phyloP scores from a whole-genome alignment of 2,113 vertebrate species.

The Mugil cephalus region DNA sequence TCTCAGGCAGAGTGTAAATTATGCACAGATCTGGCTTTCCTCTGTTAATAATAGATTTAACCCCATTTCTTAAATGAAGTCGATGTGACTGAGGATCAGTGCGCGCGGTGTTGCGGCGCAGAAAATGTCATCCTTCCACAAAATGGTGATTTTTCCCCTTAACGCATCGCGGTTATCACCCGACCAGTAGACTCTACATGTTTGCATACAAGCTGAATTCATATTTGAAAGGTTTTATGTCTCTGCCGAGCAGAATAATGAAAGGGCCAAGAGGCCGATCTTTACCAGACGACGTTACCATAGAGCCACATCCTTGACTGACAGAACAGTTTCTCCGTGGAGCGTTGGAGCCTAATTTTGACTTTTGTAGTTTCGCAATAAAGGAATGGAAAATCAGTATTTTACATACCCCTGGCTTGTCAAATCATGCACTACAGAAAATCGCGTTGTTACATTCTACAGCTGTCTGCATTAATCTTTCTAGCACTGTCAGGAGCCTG shows the following conservation, averaged over 20 bases:
- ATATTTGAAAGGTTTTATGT: slow-evolving; percentile 16
- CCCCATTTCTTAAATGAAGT: slow-evolving; percentile 13
- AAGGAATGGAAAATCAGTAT: slow-evolving; percentile 32
- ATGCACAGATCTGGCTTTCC: slow-evolving; percentile 42
- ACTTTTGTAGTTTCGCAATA: slow-evolving; percentile 18
- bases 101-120: too few relatives aligned
- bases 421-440: slow-evolving; percentile 22
- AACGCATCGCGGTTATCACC: not conserved
- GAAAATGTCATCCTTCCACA: not conserved
- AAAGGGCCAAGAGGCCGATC: not conserved
- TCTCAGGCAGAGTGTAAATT: slow-evolving; percentile 54
- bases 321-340: slow-evolving; percentile 24
- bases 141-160: not conserved
- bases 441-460: slow-evolving; percentile 32
- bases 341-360: not conserved
- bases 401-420: slow-evolving; percentile 39
- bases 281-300: slow-evolving; percentile 24
- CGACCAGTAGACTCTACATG: too few relatives aligned
- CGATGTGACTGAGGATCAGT: not conserved
- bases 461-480: slow-evolving; percentile 45
- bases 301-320: slow-evolving; percentile 3
- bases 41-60: slow-evolving; percentile 47
- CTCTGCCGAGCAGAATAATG: not conserved
- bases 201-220: slow-evolving; percentile 14
- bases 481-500: slow-evolving; percentile 4